Percentiles rank a stretch among this genome's conserved stretches.
Evolutionary conservation across 2,113 vertebrate species (phyloP).

Genomic region (Mobula hypostoma): DNA sequence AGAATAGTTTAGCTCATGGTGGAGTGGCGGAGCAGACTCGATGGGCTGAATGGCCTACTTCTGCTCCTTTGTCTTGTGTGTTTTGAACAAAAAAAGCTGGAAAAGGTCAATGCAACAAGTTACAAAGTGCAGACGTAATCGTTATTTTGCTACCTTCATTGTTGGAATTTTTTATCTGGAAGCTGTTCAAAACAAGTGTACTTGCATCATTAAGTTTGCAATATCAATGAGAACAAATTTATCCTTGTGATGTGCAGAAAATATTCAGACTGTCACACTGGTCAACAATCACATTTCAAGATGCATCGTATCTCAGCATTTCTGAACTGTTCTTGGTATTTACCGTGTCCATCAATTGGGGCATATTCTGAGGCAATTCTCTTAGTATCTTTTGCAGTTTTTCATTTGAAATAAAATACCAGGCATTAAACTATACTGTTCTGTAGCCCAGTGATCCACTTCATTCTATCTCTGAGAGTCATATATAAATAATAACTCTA

Average conservation of each 20-base stretch:
- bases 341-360: not conserved
- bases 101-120: not conserved
- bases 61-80: too few relatives aligned
- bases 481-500: not conserved
- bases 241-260: not conserved
- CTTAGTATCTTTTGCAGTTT: not conserved
- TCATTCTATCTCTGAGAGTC: not conserved
- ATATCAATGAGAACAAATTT: not conserved
- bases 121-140: not conserved
- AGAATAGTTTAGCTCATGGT: too few relatives aligned
- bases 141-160: not conserved
- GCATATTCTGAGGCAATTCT: not conserved
- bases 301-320: not conserved
- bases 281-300: not conserved
- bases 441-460: not conserved
- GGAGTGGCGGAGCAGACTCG: too few relatives aligned
- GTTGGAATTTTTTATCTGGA: not conserved
- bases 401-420: not conserved
- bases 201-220: not conserved
- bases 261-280: not conserved
- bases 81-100: not conserved
- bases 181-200: not conserved
- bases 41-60: too few relatives aligned
- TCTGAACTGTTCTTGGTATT: not conserved
- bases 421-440: not conserved